Evolutionary conservation across 2,888 invertebrate genomes (phyloP).

Genomic region (Malacosoma neustria): DNA sequence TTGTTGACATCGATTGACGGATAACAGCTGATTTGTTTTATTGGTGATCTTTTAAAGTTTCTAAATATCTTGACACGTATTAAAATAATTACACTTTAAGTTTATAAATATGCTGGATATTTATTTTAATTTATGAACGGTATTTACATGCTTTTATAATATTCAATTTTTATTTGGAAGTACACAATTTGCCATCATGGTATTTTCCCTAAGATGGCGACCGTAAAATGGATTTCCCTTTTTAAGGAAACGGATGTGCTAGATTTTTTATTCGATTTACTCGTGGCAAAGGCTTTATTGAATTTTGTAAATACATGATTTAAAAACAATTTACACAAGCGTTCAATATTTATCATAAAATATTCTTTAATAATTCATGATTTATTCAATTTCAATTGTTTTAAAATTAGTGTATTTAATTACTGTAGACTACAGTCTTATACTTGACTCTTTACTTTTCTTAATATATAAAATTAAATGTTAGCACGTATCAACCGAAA

Average conservation of each 20-base stretch:
- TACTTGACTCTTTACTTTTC: too few relatives aligned
- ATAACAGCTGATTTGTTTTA: conserved; percentile 75
- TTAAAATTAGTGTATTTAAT: too few relatives aligned
- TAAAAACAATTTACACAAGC: too few relatives aligned
- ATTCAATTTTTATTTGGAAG: conserved; percentile 54
- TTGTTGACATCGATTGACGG: conserved; percentile 76
- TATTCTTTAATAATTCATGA: too few relatives aligned
- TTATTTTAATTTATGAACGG: conserved; percentile 28
- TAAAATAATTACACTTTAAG: conserved; percentile 15
- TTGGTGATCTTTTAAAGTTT: conserved; percentile 57
- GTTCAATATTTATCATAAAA: too few relatives aligned
- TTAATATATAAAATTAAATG: too few relatives aligned
- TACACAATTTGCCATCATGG: conserved; percentile 47
- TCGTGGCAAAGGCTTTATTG: too few relatives aligned
- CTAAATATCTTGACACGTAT: conserved; percentile 18
- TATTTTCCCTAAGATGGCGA: conserved; percentile 66
- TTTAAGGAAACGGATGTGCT: conserved; percentile 25
- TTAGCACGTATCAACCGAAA: too few relatives aligned
- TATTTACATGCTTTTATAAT: conserved; percentile 18
- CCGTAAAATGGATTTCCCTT: conserved; percentile 5
- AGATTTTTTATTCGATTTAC: conserved; percentile 28
- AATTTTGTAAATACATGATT: too few relatives aligned
- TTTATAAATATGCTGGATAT: conserved; percentile 30
- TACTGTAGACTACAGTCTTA: too few relatives aligned
- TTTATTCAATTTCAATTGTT: too few relatives aligned